phyloP scores from a whole-genome alignment of 2,113 vertebrate genomes.

The Campylomormyrus tamandua region DNA sequence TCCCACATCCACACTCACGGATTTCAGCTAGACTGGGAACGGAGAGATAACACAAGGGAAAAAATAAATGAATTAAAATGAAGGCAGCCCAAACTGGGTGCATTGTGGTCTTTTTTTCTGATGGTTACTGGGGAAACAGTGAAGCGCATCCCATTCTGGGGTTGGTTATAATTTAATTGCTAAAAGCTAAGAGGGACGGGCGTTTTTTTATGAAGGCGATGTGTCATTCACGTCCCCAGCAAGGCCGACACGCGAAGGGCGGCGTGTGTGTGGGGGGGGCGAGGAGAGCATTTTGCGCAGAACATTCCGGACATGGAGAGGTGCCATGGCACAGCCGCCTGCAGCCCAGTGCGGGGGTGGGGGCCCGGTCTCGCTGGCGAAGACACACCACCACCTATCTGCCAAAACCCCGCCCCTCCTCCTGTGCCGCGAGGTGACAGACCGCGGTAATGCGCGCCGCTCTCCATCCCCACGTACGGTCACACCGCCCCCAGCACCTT shows the following conservation, averaged over 20 bases:
- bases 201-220: slow-evolving; percentile 65
- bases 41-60: background rate
- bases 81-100: slow-evolving; percentile 45
- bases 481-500: background rate
- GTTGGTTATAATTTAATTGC: slow-evolving; percentile 67
- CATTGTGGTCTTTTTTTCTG: slow-evolving; percentile 37
- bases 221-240: slow-evolving; percentile 21
- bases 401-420: background rate
- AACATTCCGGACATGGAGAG: background rate
- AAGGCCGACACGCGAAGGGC: background rate
- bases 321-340: background rate
- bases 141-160: slow-evolving; percentile 49
- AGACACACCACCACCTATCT: background rate
- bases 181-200: slow-evolving; percentile 53
- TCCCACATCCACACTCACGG: background rate
- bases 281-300: background rate
- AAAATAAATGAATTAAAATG: background rate
- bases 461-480: background rate
- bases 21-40: background rate
- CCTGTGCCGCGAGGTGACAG: slow-evolving; percentile 27
- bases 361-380: background rate
- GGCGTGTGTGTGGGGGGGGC: background rate
- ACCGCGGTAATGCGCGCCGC: slow-evolving; percentile 1
- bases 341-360: background rate
- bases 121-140: slow-evolving; percentile 59